A percentile compares a stretch with the other conserved stretches of the same genome.
Evolutionary conservation across 1,140 invertebrate species (phyloP).

Genomic region (Argopecten irradians): DNA sequence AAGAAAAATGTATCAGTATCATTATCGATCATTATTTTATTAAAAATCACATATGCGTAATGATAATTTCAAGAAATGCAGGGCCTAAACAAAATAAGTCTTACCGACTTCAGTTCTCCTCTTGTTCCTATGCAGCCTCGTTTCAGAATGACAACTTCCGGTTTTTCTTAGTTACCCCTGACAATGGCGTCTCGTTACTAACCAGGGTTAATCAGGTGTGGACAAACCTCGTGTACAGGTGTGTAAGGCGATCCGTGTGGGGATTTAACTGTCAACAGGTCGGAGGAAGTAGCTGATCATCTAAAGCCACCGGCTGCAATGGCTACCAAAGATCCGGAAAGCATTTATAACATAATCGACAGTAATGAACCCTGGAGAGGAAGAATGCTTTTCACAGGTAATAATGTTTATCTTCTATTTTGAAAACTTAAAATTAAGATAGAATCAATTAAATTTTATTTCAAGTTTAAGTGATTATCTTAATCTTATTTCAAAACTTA

Average conservation of each 20-base stretch:
- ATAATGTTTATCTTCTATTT: neutral
- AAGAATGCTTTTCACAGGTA: constrained; percentile 55
- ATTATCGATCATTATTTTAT: neutral
- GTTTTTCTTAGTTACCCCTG: constrained; percentile 45
- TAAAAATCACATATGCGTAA: neutral
- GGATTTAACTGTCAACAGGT: neutral
- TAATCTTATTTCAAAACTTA: no score
- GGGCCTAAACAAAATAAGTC: no score
- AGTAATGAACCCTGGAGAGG: constrained; percentile 48
- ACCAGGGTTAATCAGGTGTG: constrained; percentile 29
- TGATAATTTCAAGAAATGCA: neutral
- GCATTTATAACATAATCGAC: constrained; percentile 44
- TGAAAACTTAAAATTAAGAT: no score
- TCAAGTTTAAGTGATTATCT: no score
- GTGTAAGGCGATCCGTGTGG: neutral
- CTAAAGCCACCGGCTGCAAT: neutral
- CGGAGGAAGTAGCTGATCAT: neutral
- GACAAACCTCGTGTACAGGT: constrained; percentile 27
- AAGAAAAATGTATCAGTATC: neutral
- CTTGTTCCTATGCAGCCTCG: constrained; percentile 29
- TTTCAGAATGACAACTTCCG: constrained; percentile 42
- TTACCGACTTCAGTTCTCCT: neutral
- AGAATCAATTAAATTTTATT: no score
- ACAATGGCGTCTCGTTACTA: constrained; percentile 50
- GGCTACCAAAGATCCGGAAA: neutral